Conservation (phyloP, 2,888 invertebrate genomes). For the Baccha elongata region DNA sequence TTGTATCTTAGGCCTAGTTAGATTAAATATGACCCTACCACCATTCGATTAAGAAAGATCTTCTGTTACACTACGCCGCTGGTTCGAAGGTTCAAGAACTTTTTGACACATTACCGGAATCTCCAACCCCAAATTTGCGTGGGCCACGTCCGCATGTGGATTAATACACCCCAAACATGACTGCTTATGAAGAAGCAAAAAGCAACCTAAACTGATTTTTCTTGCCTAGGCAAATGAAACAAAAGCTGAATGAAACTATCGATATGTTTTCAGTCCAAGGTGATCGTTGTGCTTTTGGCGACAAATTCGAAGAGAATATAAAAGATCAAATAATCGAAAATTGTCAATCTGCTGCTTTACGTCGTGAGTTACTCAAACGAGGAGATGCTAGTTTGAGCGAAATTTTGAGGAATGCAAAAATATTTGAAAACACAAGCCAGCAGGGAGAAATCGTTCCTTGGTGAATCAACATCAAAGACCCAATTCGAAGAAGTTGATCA, state of each 20-base stretch:
- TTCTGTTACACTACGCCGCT: no score
- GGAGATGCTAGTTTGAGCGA: neutral
- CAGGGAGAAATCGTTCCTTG: neutral
- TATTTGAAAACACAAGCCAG: neutral
- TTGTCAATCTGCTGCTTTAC: neutral
- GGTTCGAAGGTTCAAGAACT: no score
- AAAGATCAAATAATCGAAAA: slow-evolving; percentile 1
- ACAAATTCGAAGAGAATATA: neutral
- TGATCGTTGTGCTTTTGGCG: neutral
- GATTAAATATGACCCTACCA: no score
- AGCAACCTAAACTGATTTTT: neutral
- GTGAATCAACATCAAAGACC: neutral
- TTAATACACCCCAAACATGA: neutral
- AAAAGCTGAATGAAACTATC: neutral
- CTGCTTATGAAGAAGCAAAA: neutral
- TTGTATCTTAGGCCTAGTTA: no score
- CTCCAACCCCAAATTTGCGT: neutral
- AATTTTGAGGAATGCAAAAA: neutral
- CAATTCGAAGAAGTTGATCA: neutral
- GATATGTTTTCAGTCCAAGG: neutral
- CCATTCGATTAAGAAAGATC: no score
- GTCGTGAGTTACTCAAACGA: neutral
- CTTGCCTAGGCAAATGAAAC: neutral
- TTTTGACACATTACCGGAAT: no score
- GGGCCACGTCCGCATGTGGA: neutral